Evolutionary conservation across 2,797 vertebrate genomes (phyloP).

Genomic region (Ctenosaura bakeri): DNA sequence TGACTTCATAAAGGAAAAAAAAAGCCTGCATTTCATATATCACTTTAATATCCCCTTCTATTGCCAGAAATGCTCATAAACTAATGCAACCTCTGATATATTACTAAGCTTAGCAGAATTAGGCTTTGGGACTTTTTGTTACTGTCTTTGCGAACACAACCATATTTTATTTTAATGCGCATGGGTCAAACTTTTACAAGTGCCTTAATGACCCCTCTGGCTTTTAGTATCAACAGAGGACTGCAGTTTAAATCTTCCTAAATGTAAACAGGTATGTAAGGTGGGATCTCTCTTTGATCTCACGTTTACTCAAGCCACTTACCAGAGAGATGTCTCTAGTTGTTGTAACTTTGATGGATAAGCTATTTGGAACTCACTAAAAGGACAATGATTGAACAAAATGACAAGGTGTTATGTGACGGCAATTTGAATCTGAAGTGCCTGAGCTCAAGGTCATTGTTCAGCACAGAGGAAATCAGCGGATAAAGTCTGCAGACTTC

Average conservation of each 20-base stretch:
- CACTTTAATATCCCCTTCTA: constrained; percentile 76
- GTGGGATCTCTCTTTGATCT: constrained; percentile 76
- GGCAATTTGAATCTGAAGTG: constrained; percentile 41
- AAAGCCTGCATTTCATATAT: constrained; percentile 73
- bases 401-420: constrained; percentile 43
- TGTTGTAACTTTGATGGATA: constrained; percentile 74
- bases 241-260: constrained; percentile 74
- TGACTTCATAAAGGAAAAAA: constrained; percentile 70
- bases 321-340: constrained; percentile 68
- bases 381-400: constrained; percentile 55
- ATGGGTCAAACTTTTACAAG: constrained; percentile 78
- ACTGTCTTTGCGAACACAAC: constrained; percentile 72
- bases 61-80: constrained; percentile 74
- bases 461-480: constrained; percentile 37
- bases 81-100: constrained; percentile 77
- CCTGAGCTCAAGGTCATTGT: not conserved
- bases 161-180: constrained; percentile 78
- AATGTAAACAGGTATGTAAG: constrained; percentile 77
- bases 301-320: constrained; percentile 69
- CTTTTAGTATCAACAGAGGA: constrained; percentile 78
- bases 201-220: constrained; percentile 74
- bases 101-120: constrained; percentile 76
- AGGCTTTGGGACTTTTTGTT: constrained; percentile 75
- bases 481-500: constrained; percentile 36
- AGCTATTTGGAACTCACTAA: constrained; percentile 60